Evolutionary conservation across 1,140 invertebrate genomes (phyloP).

Genomic region (Chrysopa pallens): DNA sequence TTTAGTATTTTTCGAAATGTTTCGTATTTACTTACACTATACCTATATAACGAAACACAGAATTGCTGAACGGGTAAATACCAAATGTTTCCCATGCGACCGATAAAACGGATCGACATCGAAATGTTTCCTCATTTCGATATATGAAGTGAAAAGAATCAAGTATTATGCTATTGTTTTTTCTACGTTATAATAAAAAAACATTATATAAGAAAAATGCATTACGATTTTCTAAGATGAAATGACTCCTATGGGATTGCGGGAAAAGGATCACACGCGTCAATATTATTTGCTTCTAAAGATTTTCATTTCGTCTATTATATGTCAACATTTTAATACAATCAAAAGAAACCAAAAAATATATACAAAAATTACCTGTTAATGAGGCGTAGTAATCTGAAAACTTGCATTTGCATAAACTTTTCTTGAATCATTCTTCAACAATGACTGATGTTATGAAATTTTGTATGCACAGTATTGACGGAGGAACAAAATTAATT

Average conservation of each 20-base stretch:
- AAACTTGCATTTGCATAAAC: too few relatives aligned
- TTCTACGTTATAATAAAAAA: conserved; percentile 13
- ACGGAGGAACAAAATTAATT: too few relatives aligned
- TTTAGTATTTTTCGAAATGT: too few relatives aligned
- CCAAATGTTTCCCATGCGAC: neutral
- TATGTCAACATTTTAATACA: neutral
- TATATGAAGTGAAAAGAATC: neutral
- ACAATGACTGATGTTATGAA: too few relatives aligned
- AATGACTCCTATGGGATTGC: conserved; percentile 17
- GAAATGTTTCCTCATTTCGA: neutral
- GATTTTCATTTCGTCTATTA: too few relatives aligned
- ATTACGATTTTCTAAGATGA: conserved; percentile 19
- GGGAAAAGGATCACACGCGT: conserved; percentile 7
- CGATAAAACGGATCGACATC: neutral
- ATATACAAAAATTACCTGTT: too few relatives aligned
- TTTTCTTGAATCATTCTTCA: too few relatives aligned
- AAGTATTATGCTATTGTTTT: neutral
- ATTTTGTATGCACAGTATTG: too few relatives aligned
- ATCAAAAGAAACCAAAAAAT: too few relatives aligned
- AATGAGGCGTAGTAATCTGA: too few relatives aligned
- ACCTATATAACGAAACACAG: too few relatives aligned
- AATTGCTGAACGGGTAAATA: neutral
- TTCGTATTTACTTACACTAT: too few relatives aligned
- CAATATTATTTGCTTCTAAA: neutral
- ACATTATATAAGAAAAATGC: conserved; percentile 22